Percentiles rank a stretch among this genome's conserved stretches.
Evolutionary conservation across 2,888 invertebrate species (phyloP).

Genomic region (Rotaria socialis): DNA sequence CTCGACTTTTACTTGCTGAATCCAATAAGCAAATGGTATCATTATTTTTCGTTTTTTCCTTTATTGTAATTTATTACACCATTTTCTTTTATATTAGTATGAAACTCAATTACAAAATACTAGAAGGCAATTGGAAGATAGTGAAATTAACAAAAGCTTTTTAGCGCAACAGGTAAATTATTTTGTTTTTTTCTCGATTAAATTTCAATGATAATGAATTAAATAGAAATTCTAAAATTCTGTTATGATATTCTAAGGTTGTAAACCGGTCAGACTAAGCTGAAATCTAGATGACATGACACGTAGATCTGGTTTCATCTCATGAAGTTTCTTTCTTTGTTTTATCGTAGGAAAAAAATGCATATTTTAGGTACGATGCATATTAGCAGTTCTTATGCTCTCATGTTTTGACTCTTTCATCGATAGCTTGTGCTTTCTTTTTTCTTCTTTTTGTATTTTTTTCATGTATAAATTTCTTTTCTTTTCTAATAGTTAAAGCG

Average conservation of each 20-base stretch:
- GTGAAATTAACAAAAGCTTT: background rate
- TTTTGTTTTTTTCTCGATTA: background rate
- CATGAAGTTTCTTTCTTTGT: no score
- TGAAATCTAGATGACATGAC: no score
- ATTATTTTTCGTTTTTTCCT: background rate
- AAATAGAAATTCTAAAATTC: background rate
- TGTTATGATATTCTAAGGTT: background rate
- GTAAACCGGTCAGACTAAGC: background rate
- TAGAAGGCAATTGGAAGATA: constrained; percentile 13
- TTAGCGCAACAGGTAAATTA: constrained; percentile 1
- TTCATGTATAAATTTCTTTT: no score
- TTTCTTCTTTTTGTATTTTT: no score
- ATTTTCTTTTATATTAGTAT: background rate
- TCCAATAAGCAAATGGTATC: constrained; percentile 33
- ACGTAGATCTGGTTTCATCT: no score
- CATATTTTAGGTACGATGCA: no score
- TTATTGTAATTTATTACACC: no score
- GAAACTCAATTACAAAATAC: constrained; percentile 12
- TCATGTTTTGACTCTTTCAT: no score
- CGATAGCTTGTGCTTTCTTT: no score
- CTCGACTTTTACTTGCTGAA: constrained; percentile 15
- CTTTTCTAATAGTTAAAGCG: no score
- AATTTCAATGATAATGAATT: background rate
- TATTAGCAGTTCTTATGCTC: no score
- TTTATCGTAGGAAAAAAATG: no score